Base-by-base conservation (phyloP, 2,797 vertebrate species). In the Babyrousa celebensis region DNA sequence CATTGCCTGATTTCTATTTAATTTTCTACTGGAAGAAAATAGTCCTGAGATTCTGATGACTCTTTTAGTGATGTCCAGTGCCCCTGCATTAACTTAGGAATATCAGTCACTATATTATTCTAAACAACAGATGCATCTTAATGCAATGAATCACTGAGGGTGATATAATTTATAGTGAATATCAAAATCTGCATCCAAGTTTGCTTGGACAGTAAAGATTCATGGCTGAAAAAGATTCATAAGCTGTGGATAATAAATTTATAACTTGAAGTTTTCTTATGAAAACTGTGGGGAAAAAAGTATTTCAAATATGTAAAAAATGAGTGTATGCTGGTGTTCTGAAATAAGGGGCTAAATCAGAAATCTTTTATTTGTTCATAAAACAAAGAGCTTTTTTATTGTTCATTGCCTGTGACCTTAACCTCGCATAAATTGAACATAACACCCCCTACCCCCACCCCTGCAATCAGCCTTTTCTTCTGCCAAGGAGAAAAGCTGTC, bases 251-350 rank as follows among this genome's bases (percentile, higher is more conserved):
- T 94, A 95, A 95, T 70, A 90, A 54, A 91, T 94, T 96, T 72
- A 92, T 75, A 89, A 29, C 43, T 89, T 95, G 68, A 95, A 88
- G 7, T 56, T 87, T 80, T 52, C 36, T 68, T 56, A 56, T 89
- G 94, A 89, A 89, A 82, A 23, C 12, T 71, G 72, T 94, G n/a
- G 63, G 56, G 40, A 70, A 91, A n/a, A 96, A 96, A 1, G 48
- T 68, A 96, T 74, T 84, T 94, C 48, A 97, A 62, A 70, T 48
- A 97, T 89, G 89, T 96, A 25, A 97, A 93, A 91, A 95, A 94
- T 94, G 75, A 94, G 2, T 27, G n/a, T 85, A 89, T 68, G 72
- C 36, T 93, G 62, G 14, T 72, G 16, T 60, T 91, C 86, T 84
- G 68, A 70, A 92, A 27, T 93, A n/a, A 93, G 21, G 40, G 32